Conservation (phyloP, 2,113 vertebrate genomes). For the Girardinichthys multiradiatus region DNA sequence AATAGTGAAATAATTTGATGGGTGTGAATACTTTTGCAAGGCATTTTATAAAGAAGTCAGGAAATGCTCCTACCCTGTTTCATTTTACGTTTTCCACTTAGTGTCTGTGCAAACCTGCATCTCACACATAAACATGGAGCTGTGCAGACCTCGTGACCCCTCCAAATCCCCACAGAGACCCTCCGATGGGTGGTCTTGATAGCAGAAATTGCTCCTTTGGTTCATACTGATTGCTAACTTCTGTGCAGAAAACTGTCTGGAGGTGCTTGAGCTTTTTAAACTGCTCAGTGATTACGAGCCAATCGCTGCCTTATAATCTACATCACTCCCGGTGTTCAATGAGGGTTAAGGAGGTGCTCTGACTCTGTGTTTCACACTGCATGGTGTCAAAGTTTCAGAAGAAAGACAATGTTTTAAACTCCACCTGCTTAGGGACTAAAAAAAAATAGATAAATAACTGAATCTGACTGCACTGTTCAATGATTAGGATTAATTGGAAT, state of each 20-base stretch:
- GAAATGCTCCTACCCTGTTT: not conserved
- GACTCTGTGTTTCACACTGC: slow-evolving; percentile 7
- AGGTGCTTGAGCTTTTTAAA: slow-evolving; percentile 43
- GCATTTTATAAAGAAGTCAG: not conserved
- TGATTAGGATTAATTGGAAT: too few relatives aligned
- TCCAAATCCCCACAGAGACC: slow-evolving; percentile 34
- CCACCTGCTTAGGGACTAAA: not conserved
- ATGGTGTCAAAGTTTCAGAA: slow-evolving; percentile 1
- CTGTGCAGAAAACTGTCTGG: slow-evolving; percentile 48
- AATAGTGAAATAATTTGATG: too few relatives aligned
- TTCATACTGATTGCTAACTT: slow-evolving; percentile 67
- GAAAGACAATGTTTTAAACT: slow-evolving; percentile 6
- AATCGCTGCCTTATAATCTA: slow-evolving; percentile 54
- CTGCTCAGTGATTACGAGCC: slow-evolving; percentile 43
- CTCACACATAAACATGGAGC: not conserved
- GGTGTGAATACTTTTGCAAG: not conserved
- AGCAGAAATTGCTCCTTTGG: slow-evolving; percentile 58
- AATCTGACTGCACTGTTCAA: too few relatives aligned
- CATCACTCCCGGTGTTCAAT: slow-evolving; percentile 2
- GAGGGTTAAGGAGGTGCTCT: slow-evolving; percentile 16
- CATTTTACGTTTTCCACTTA: not conserved
- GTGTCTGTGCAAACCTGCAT: slow-evolving; percentile 15
- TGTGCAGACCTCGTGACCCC: slow-evolving; percentile 9
- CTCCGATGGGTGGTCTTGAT: slow-evolving; percentile 66
- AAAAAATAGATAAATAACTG: too few relatives aligned